Evolutionary conservation across 1,140 invertebrate genomes (phyloP), one percentile per base, ranked within the genome.

Genomic region (Coenobita brevimanus): DNA sequence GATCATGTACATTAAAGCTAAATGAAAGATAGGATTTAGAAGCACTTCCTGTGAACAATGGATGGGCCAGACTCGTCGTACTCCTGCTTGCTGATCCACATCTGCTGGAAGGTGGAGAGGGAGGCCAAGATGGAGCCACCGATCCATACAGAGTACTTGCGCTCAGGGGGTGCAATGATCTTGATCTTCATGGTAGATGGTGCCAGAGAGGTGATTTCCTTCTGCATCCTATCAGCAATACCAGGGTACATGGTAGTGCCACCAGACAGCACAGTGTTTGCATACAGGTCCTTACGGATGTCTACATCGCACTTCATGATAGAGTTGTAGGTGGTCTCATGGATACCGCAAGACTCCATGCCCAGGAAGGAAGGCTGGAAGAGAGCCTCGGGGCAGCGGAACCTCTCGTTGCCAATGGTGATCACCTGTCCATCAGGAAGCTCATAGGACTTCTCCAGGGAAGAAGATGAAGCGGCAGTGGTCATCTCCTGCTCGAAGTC

Each of bases 281-380:
- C 82, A 38, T 85, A 85, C 82, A 85, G n/a, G 27, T 85, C 82
- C 82, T 85, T 85, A 85, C 82, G 82, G 24, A 85, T 85, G 71
- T 85, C 82, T 27, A 85, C 82, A 71, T 85, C 82, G 54, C 82
- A 85, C 82, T 85, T 85, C 82, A 85, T 85, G 82, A 85, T 85
- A 54, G 82, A 85, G 36, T 85, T 85, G 73, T 85, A 85, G 8
- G 82, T 85, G 50, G 82, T 85, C 82, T 85, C 82, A 54, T 85
- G 82, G 82, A 85, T 85, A 46, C 82, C 82, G 69, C 82, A 85
- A n/a, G 82, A 85, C 30, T 85, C 82, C 82, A 85, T 85, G 13
- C 82, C 82, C 50, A 85, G 57, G 82, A 85, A 85, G 30, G 82
- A 85, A 75, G 82, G 82, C 71, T 85, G 82, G 82, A 85, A 85